Conservation (phyloP, 2,113 vertebrate genomes). For the Chrysemys picta region DNA sequence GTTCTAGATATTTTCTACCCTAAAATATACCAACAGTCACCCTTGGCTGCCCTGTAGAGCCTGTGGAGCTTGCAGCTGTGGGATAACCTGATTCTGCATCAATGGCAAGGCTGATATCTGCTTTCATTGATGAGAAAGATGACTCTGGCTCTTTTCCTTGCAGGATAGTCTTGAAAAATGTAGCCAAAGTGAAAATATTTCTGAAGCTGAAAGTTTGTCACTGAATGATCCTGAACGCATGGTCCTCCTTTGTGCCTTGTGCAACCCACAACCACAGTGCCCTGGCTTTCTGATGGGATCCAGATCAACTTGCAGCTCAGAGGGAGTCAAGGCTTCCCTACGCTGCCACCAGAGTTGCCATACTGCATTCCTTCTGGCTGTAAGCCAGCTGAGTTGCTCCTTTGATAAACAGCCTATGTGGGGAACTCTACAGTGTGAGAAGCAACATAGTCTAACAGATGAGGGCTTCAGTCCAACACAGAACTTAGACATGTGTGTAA, state of each 20-base stretch:
- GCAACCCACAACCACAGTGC: conserved; percentile 9
- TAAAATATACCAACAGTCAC: neutral
- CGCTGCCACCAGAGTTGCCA: neutral
- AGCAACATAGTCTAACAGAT: rapidly evolving
- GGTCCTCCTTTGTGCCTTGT: neutral
- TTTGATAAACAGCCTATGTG: neutral
- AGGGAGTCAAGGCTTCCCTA: neutral
- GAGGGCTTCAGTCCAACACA: conserved; percentile 31
- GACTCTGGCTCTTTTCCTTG: neutral
- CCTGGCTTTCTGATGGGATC: neutral
- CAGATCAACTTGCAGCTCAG: neutral
- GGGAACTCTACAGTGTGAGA: neutral
- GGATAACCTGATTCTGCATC: neutral
- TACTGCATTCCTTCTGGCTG: neutral
- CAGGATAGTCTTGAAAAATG: neutral
- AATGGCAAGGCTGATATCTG: neutral
- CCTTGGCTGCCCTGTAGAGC: rapidly evolving
- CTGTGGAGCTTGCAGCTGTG: neutral
- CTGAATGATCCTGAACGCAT: rapidly evolving
- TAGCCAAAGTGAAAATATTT: neutral
- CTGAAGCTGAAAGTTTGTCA: neutral
- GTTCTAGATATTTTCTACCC: neutral
- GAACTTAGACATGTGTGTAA: neutral
- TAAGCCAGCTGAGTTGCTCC: neutral
- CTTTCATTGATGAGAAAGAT: neutral